These are phyloP conservation scores for Castor canadensis DNA, from an alignment of 2,113 vertebrate species.

Conservation along the genomic window DNA sequence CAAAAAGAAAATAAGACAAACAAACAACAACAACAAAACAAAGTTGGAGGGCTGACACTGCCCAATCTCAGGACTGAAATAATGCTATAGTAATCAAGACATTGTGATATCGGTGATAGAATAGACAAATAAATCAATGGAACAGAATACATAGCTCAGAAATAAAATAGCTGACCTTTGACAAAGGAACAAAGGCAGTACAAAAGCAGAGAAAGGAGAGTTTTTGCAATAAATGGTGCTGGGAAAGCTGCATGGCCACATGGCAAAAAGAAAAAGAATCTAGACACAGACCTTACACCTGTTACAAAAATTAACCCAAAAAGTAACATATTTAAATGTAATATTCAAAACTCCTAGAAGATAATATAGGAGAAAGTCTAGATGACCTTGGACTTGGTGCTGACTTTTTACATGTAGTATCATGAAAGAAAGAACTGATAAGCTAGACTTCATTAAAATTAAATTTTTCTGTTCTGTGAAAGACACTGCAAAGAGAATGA, in stretches of 20 bases:
- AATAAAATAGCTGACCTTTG: background rate
- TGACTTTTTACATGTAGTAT: background rate
- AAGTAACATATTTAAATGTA: background rate
- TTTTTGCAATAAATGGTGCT: background rate
- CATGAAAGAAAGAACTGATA: background rate
- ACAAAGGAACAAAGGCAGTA: background rate
- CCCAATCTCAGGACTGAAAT: background rate
- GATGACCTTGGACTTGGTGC: background rate
- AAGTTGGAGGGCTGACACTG: background rate
- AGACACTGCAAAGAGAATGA: background rate
- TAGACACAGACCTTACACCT: background rate
- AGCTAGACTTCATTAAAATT: background rate
- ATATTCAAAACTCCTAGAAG: background rate
- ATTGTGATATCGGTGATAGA: background rate
- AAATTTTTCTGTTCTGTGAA: slow-evolving; percentile 1
- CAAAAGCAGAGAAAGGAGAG: background rate
- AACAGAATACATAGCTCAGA: background rate
- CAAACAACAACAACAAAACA: background rate
- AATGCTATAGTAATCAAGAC: background rate
- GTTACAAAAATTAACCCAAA: background rate
- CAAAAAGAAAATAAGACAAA: background rate
- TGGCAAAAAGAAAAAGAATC: background rate
- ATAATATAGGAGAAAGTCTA: background rate
- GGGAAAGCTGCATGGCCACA: background rate
- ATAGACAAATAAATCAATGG: background rate